These are phyloP conservation scores for Psilopogon haemacephalus DNA, from an alignment of 2,113 vertebrate species.

Conservation along the genomic window DNA sequence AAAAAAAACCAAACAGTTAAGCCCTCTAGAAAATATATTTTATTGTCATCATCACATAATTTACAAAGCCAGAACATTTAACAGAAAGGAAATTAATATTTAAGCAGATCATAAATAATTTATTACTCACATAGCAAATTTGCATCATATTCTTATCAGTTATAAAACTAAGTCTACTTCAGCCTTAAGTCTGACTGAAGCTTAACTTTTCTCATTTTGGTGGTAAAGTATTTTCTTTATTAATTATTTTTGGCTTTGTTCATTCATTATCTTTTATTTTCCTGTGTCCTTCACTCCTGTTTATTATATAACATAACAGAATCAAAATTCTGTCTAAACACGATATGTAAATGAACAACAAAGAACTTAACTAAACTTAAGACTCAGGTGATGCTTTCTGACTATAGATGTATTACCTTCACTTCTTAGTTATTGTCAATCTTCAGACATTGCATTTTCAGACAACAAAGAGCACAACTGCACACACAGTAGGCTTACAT, in stretches of 20 bases:
- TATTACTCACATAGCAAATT: not conserved
- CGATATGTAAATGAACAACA: not conserved
- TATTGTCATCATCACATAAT: conserved; percentile 6
- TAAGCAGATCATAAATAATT: not conserved
- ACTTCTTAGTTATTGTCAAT: not conserved
- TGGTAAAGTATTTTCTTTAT: not conserved
- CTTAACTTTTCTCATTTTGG: not conserved
- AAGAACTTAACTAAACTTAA: not conserved
- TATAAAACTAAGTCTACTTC: not conserved
- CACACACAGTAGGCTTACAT: accelerated
- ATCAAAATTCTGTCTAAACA: not conserved
- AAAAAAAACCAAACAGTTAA: conserved; percentile 11
- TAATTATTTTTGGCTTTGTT: not conserved
- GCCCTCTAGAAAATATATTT: not conserved
- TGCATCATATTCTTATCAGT: not conserved
- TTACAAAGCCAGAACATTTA: not conserved
- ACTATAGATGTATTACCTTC: not conserved
- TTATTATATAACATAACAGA: not conserved
- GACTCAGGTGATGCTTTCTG: not conserved
- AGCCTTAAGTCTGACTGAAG: not conserved
- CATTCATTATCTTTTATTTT: not conserved
- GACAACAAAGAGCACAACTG: not conserved
- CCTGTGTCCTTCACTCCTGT: not conserved
- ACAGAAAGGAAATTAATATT: conserved; percentile 26
- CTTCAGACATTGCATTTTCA: not conserved